A percentile compares a stretch with the other conserved stretches of the same genome.
Evolutionary conservation across 2,888 invertebrate genomes (phyloP).

Genomic region (Drosophila pseudotakahashii): DNA sequence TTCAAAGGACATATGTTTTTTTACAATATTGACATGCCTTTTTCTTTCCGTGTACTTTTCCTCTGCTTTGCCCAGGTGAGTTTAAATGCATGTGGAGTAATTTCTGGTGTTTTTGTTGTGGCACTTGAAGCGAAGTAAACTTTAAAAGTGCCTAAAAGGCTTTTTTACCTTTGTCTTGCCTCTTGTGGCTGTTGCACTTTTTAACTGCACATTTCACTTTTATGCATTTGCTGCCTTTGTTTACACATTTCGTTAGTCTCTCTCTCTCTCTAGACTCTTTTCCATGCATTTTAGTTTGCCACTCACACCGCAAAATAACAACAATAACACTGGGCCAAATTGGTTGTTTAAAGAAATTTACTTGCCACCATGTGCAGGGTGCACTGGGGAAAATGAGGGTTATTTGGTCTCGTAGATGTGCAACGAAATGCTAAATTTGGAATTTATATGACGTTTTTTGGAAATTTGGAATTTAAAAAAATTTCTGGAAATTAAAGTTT

Average conservation of each 20-base stretch:
- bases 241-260: conserved; percentile 32
- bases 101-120: conserved; percentile 14
- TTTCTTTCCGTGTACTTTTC: neutral
- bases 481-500: too few relatives aligned
- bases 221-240: conserved; percentile 54
- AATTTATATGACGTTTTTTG: too few relatives aligned
- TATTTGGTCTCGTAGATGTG: too few relatives aligned
- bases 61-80: conserved; percentile 7
- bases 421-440: too few relatives aligned
- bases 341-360: conserved; percentile 12
- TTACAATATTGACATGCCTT: neutral
- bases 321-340: conserved; percentile 17
- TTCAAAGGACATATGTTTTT: neutral
- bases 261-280: neutral
- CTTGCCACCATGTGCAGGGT: neutral
- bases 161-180: conserved; percentile 40
- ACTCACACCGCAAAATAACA: conserved; percentile 14
- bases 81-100: neutral
- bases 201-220: conserved; percentile 64
- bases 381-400: neutral
- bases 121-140: conserved; percentile 61
- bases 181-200: conserved; percentile 32
- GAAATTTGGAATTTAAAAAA: too few relatives aligned
- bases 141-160: conserved; percentile 56
- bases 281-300: conserved; percentile 1